Percentiles rank a stretch among this genome's conserved stretches.
Evolutionary conservation across 2,113 vertebrate genomes (phyloP).

Genomic region (Serilophus lunatus): DNA sequence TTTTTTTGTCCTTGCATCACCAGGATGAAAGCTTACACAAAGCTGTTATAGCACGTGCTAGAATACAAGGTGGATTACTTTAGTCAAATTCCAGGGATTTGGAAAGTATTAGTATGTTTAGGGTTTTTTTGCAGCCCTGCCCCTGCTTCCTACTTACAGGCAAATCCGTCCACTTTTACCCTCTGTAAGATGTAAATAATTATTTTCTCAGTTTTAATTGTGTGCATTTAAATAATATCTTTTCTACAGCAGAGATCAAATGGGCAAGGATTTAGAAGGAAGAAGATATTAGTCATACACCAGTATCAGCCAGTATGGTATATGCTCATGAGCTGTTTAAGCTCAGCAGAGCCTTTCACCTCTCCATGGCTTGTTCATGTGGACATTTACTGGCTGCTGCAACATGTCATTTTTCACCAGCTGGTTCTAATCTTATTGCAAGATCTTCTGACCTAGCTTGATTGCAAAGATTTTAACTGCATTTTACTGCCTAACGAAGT

Average conservation of each 20-base stretch:
- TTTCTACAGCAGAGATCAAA: background rate
- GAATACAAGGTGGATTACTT: background rate
- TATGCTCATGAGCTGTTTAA: background rate
- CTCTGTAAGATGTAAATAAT: background rate
- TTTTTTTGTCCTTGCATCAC: background rate
- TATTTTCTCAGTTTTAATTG: background rate
- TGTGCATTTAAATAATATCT: background rate
- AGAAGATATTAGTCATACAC: background rate
- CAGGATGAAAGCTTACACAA: background rate
- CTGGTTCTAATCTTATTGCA: background rate
- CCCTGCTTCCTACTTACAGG: background rate
- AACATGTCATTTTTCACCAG: background rate
- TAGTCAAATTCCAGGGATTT: background rate
- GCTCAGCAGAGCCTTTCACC: background rate
- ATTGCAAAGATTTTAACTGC: background rate
- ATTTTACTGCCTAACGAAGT: background rate
- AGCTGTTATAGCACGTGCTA: background rate
- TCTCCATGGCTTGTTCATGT: background rate
- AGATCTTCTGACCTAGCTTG: background rate
- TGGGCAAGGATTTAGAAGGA: background rate
- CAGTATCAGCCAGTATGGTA: background rate
- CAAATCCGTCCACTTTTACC: background rate
- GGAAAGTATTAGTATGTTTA: rapidly evolving
- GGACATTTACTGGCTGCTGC: background rate
- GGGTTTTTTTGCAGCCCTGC: background rate